Evolutionary conservation across 2,113 vertebrate species (phyloP), one percentile per base, ranked within the genome.

Genomic region (Rutilus rutilus): DNA sequence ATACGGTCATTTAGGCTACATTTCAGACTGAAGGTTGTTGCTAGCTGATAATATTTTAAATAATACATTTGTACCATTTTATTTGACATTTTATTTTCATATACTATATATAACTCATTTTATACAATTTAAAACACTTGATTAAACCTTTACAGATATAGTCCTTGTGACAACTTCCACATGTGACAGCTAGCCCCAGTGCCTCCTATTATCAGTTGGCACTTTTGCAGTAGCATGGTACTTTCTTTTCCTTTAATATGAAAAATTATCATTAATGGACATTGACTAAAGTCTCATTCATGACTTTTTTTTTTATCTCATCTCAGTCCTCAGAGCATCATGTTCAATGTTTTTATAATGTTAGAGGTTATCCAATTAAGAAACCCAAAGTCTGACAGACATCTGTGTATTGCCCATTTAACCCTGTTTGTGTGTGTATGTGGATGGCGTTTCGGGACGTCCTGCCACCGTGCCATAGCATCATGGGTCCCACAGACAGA

Each of bases 401-500:
- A 87, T 87, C 89, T 90, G 89, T 90, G 85, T 39, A 62, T 81
- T 71, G 25, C 64, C 79, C 85, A 78, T 87, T 86, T 87, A 79
- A 85, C 86, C 76, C 85, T 60, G 75, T 75, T 50, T 83, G 75
- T 62, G 23, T 65, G 42, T 78, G 86, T 60, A 33, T 60, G 17
- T 11, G 23, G 23, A 83, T 59, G 86, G 87, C 60, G 84, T 85
- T 85, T 87, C 82, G 50, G 83, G 78, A 85, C 42, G 21, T 88
- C 86, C 82, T 77, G 77, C 87, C 60, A 84, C 88, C 62, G 78
- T 83, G 78, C 83, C 45, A 60, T 84, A 39, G 74, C 78, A 71
- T 64, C 6, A 25, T 30, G 27, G 47, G 81, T 64, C 87, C 89
- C 87, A 80, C 33, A 85, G 87, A 87, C 91, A 92, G 91, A 92